Evolutionary conservation across 1,140 invertebrate genomes (phyloP), one percentile per base, ranked within the genome.

Genomic region (Bombus breviceps): DNA sequence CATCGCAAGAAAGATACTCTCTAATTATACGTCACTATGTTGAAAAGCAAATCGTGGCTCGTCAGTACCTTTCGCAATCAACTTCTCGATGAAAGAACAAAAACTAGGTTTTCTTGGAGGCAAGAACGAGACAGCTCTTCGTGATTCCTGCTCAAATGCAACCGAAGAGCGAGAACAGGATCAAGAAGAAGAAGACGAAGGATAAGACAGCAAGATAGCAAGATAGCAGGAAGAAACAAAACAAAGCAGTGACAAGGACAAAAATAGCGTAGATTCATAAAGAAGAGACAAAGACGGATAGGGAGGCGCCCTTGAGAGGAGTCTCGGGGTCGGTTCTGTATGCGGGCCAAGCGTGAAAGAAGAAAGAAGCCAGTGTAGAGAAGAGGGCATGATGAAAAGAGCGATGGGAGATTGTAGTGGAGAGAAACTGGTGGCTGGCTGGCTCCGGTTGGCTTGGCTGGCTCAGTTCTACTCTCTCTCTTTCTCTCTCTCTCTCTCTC

Each of bases 351-450:
- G 92, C 91, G 91, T 92, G 90, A 93, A 93, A 86, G 91, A 92
- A 93, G 90, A 93, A 93, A 92, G 89, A 90, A 93, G 87, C 88
- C 88, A 78, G 83, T 64, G 91, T 71, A 86, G 75, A 87, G 88
- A 84, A 89, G 89, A 92, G 88, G 92, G 92, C 79, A 86, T 88
- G 92, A 93, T 92, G 91, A 93, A 93, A 93, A 91, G 90, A 91
- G 84, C 87, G 84, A 89, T 87, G 83, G 89, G 79, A 89, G 85
- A 89, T 87, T 86, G 89, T 83, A 87, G 85, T 83, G 83, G 87
- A 89, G 87, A 86, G 90, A 90, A 83, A 79, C 86, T 86, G 85
- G 62, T 81, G 77, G 81, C 43, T 87, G 76, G 89, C 71, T 82
- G 71, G 59, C 47, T 62, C 41, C 34, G 69, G 37, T 39, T 71